Evolutionary conservation across 2,113 vertebrate genomes (phyloP), one percentile per base, ranked within the genome.

Genomic region (Antigone vipio): DNA sequence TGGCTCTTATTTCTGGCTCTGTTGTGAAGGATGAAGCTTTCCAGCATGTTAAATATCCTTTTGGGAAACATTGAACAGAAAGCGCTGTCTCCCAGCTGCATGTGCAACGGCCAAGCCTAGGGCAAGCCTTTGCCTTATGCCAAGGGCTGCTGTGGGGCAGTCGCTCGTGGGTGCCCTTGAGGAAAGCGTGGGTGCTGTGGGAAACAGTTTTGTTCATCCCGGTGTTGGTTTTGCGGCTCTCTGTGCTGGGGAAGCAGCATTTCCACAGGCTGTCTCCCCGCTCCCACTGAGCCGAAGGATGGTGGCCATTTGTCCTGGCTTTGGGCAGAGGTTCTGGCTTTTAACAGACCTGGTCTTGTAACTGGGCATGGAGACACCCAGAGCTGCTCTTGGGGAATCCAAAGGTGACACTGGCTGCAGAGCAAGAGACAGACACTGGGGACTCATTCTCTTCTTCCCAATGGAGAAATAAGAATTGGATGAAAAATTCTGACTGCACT

Each of bases 21-120:
- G 6, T 73, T 95, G 58, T 2, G 9, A 74, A 73, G 82, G 73
- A 67, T 5, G 63, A 92, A 86, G 69, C 91, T 76, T 94, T 93
- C 78, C 62, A 66, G 72, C 24, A 58, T 18, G 6, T 76, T 69
- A 82, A 90, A 49, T 76, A 40, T 23, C 64, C 68, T 64, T 93
- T 85, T 32, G 42, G 87, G 76, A 72, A 75, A 40, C 0, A 1
- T 0, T 0, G 4, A 38, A 10, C 0, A 5, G 73, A 77, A 89
- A 85, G 60, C 0, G 1, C 45, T 0, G 1, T 78, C 50, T 67
- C 84, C 49, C 50, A 88, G 69, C 47, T 50, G 50, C 0, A 0
- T 29, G 32, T 42, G 24, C 69, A 19, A 49, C 2, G 44, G 38
- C 75, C 34, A 21, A 83, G 67, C 35, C 18, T 23, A 20, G 73